Evolutionary conservation across 1,140 invertebrate species (phyloP), one percentile per base, ranked within the genome.

Genomic region (Platyura marginata): DNA sequence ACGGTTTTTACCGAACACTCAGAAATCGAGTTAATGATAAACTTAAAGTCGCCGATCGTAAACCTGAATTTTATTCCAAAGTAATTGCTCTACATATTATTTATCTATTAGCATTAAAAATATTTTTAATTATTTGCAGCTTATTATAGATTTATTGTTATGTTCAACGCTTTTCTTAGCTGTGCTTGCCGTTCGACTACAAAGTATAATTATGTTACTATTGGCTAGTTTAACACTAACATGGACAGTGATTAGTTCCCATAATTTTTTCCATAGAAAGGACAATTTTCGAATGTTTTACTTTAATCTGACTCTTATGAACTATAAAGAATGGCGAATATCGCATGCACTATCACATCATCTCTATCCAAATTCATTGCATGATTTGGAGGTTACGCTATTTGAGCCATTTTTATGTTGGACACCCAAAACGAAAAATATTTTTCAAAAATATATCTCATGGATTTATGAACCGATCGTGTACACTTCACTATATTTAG

Each of bases 231-330:
- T 74, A 3, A 56, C 68, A 18, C 53, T 87, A 1, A 59, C 63
- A 20, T 69, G 74, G 54, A 62, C 70, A 0, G 58, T 64, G 11
- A 66, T 77, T 21, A 66, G 64, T 18, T 71, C 73, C 0, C 86
- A 91, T 53, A 91, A 90, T 59, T 91, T 81, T 53, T 77, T 88
- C 39, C 86, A 91, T 54, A 69, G 76, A 50, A 70, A 67, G 18
- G 76, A 89, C 51, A 86, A 72, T 52, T 86, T 81, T 68, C 70
- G 85, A 36, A 85, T 85, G 76, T 85, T 81, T 52, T 72, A 81
- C 32, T 82, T 81, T 44, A 79, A 88, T 51, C 55, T 90, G 11
- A 62, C 65, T 21, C 52, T 76, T 40, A 56, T 80, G 57, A 61
- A 58, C 66, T 71, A 55, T 52, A 74, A 74, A 44, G 72, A 82